These are phyloP conservation scores for Orchestes rusci DNA, from an alignment of 2,888 invertebrate species.

Conservation along the genomic window DNA sequence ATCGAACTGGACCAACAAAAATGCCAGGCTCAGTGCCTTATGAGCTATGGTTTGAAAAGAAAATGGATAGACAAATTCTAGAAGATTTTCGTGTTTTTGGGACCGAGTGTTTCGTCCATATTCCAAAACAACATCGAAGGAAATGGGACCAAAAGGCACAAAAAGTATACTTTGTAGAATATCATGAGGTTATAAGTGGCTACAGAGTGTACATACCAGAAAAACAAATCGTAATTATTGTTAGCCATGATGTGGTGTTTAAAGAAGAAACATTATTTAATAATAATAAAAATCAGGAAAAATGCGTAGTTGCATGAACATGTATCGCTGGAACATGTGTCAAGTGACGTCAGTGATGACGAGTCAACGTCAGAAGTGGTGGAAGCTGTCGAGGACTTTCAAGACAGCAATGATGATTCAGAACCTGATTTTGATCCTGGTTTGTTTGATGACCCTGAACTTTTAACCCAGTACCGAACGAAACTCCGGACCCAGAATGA, in stretches of 20 bases:
- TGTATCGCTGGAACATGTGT: neutral
- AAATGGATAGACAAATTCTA: slow-evolving; percentile 9
- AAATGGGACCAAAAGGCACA: slow-evolving; percentile 24
- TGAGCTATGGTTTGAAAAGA: slow-evolving; percentile 14
- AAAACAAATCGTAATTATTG: slow-evolving; percentile 7
- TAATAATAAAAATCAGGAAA: slow-evolving; percentile 5
- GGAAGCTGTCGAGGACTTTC: too few species aligned
- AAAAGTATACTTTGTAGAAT: slow-evolving; percentile 24
- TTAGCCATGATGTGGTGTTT: slow-evolving; percentile 20
- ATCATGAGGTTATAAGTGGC: slow-evolving; percentile 21
- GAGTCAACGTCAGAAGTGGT: neutral
- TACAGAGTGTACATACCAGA: slow-evolving; percentile 25
- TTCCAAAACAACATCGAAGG: slow-evolving; percentile 24
- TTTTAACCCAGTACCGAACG: neutral
- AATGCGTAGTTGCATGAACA: slow-evolving; percentile 1
- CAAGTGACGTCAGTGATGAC: neutral
- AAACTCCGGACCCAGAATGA: neutral
- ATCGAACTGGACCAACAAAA: slow-evolving; percentile 20
- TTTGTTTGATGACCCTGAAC: too few species aligned
- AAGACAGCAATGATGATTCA: too few species aligned
- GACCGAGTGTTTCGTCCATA: slow-evolving; percentile 25
- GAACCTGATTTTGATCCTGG: too few species aligned
- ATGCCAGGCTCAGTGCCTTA: slow-evolving; percentile 15
- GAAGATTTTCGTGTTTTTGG: slow-evolving; percentile 24
- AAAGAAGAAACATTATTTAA: slow-evolving; percentile 17